A percentile compares a stretch with the other conserved stretches of the same genome.
Conservation (phyloP, 2,113 vertebrate species). For the Pogonocichla stellata region DNA sequence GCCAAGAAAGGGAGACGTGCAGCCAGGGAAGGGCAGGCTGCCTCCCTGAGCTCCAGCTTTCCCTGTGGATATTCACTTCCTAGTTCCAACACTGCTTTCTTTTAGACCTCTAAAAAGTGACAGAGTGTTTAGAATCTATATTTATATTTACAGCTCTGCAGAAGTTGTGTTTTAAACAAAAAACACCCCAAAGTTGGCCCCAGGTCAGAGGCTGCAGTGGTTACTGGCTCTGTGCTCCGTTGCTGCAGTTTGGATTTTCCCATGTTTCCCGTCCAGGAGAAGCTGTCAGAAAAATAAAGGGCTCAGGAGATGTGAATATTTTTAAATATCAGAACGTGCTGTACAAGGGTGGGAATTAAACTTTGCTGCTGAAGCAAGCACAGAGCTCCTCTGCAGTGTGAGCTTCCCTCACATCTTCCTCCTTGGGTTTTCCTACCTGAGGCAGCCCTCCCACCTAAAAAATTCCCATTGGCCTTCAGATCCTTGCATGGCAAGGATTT, state of each 20-base stretch:
- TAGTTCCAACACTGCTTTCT: neutral
- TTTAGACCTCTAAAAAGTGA: neutral
- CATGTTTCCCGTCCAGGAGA: neutral
- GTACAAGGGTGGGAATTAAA: neutral
- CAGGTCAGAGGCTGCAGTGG: neutral
- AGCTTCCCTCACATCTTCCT: neutral
- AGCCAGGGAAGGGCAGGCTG: neutral
- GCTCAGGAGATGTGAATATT: neutral
- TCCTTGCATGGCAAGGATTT: neutral
- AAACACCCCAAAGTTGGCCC: neutral
- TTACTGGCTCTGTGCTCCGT: neutral
- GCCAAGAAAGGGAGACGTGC: conserved; percentile 3
- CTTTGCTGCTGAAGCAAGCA: neutral
- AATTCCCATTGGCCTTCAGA: neutral
- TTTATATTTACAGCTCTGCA: neutral
- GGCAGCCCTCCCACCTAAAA: neutral
- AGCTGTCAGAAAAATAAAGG: neutral
- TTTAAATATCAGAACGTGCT: neutral
- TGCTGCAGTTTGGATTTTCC: neutral
- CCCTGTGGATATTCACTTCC: neutral
- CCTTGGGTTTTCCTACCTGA: accelerated
- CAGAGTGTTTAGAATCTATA: neutral
- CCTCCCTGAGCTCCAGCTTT: neutral
- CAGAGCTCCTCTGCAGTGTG: neutral
- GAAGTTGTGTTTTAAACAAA: neutral